Base-by-base conservation (phyloP, 2,113 vertebrate genomes). In the Hyaena hyaena region DNA sequence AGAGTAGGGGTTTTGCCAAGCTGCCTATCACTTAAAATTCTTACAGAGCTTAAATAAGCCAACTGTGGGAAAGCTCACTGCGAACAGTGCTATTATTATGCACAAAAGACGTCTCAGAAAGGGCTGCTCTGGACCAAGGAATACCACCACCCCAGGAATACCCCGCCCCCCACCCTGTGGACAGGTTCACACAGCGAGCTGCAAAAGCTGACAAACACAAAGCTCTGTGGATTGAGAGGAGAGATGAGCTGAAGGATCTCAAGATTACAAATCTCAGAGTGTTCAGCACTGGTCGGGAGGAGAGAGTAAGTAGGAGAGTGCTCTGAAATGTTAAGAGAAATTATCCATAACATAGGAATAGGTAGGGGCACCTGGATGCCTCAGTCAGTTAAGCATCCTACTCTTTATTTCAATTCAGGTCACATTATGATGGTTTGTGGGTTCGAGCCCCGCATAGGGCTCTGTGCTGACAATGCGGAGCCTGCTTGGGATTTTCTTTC, bases 1-100 rank as follows among this genome's bases (percentile, higher is more conserved):
- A 43, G 66, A 21, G 9, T 28, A 39, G 24, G 19, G 14, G 74
- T 79, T 48, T 35, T 43, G 11, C 55, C 3, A 9, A 92, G 85
- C 61, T 73, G 24, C 50, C 74, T 66, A 50, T 55, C 66, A 81
- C 80, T 95, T 90, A 74, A 76, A 94, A 96, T 93, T 90, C 74
- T 87, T 68, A 69, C 58, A 95, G 88, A 58, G 68, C 10, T 69
- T 53, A 91, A 90, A 31, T 65, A 80, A 96, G 53, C 66, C 69
- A 69, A 83, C 50, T 63, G n/a, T 39, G 35, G 80, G 84, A 66
- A 90, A 84, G 24, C 15, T 88, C 35, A 35, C 7, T 66, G 33
- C 45, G 50, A 93, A 69, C 17, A 21, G 10, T 33, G 1, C 65
- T 53, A n/a, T 55, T 35, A 43, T 87, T 33, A 43, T 5, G 45